phyloP scores from a whole-genome alignment of 2,888 invertebrate species.

The Oscheius sp. region DNA sequence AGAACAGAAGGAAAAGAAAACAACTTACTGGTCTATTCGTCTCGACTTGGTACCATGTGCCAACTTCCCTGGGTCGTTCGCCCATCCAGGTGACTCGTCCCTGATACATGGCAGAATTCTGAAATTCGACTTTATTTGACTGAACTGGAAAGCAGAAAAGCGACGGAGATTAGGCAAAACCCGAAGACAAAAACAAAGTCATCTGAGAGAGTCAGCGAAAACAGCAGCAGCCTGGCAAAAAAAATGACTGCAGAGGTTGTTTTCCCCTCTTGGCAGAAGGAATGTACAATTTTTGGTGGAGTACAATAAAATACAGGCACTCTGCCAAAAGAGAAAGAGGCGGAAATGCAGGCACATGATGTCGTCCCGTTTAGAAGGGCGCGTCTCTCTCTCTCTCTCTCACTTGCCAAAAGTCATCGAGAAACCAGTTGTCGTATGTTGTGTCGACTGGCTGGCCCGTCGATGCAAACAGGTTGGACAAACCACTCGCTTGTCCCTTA shows the following conservation, averaged over 20 bases:
- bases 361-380: constrained; percentile 19
- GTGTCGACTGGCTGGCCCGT: too few species aligned
- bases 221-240: neutral
- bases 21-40: constrained; percentile 15
- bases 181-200: neutral
- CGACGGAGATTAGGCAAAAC: neutral
- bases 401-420: constrained; percentile 14
- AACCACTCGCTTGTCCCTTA: neutral
- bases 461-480: constrained; percentile 21
- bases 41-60: constrained; percentile 31
- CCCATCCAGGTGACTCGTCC: constrained; percentile 30
- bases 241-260: neutral
- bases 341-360: too few species aligned
- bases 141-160: neutral
- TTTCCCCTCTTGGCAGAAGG: too few species aligned
- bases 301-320: neutral
- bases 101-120: constrained; percentile 27
- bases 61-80: constrained; percentile 16
- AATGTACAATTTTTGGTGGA: too few species aligned
- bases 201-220: neutral
- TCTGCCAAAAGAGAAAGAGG: neutral
- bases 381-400: too few species aligned
- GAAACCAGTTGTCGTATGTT: constrained; percentile 28
- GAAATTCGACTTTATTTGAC: too few species aligned
- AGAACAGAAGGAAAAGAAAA: neutral